Evolutionary conservation across 2,888 invertebrate genomes (phyloP).

Genomic region (Epirrhoe tristata): DNA sequence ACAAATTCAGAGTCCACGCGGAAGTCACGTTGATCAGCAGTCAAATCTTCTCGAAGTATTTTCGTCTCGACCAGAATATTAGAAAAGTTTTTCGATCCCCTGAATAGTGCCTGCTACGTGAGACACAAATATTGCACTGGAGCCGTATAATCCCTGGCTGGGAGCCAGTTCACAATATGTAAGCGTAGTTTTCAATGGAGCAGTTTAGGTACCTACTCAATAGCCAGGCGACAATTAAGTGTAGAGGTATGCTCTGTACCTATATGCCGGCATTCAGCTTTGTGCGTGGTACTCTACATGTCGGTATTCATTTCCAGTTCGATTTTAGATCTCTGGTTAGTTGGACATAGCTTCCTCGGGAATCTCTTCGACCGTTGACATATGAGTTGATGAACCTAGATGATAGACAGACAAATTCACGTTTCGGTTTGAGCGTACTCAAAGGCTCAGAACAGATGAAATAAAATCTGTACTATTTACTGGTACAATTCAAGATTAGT

Average conservation of each 20-base stretch:
- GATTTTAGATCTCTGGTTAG: neutral
- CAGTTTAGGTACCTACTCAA: constrained; percentile 42
- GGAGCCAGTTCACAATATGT: constrained; percentile 79
- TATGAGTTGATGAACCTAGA: neutral
- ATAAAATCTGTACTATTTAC: neutral
- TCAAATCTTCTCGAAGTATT: constrained; percentile 66
- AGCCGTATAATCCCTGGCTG: constrained; percentile 78
- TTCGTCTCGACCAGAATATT: constrained; percentile 75
- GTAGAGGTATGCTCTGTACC: constrained; percentile 25
- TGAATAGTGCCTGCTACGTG: constrained; percentile 75
- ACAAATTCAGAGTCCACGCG: constrained; percentile 36
- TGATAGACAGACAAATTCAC: neutral
- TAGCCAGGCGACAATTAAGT: constrained; percentile 42
- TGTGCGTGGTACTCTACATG: constrained; percentile 5
- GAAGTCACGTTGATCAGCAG: constrained; percentile 53
- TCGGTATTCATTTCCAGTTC: neutral
- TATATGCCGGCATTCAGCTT: constrained; percentile 18
- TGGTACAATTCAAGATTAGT: neutral
- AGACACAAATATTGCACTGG: constrained; percentile 78
- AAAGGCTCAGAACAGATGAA: neutral
- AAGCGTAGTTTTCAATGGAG: constrained; percentile 72
- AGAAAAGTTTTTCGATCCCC: constrained; percentile 83
- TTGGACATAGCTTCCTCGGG: neutral
- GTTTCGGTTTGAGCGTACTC: neutral
- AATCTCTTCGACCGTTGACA: neutral